phyloP scores from a whole-genome alignment of 2,888 invertebrate genomes.

The Pachymerium ferrugineum region DNA sequence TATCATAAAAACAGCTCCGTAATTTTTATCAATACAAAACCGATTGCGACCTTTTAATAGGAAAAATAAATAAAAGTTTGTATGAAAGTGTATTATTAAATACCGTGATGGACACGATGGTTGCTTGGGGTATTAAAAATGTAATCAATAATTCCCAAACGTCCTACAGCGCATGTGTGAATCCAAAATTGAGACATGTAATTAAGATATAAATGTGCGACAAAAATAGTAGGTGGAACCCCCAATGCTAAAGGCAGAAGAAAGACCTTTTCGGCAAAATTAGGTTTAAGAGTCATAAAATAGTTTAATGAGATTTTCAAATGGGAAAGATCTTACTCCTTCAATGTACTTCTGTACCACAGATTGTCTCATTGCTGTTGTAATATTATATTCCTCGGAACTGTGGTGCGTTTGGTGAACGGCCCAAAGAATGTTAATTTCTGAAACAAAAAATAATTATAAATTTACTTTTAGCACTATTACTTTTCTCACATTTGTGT shows the following conservation, averaged over 20 bases:
- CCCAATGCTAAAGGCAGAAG: constrained; percentile 58
- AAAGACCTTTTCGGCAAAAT: too few species aligned
- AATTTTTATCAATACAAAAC: constrained; percentile 88
- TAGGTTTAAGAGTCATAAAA: too few species aligned
- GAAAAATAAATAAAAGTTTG: too few species aligned
- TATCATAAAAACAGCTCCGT: constrained; percentile 81
- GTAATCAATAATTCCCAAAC: constrained; percentile 76
- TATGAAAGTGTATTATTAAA: too few species aligned
- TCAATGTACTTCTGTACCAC: constrained; percentile 72
- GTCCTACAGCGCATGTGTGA: constrained; percentile 75
- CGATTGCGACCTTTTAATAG: constrained; percentile 81
- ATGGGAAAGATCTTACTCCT: constrained; percentile 62
- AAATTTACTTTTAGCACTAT: too few species aligned
- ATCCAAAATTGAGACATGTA: constrained; percentile 90
- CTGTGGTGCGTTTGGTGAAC: constrained; percentile 88
- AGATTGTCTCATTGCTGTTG: constrained; percentile 75
- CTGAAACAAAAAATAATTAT: constrained; percentile 54
- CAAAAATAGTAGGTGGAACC: constrained; percentile 70
- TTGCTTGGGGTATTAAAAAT: constrained; percentile 85
- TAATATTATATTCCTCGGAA: constrained; percentile 81
- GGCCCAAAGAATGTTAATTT: constrained; percentile 79
- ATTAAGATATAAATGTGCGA: constrained; percentile 83
- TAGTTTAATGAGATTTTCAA: not conserved
- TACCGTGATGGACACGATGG: constrained; percentile 64
- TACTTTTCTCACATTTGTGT: not conserved